Percentiles rank a stretch among this genome's conserved stretches.
Evolutionary conservation across 2,113 vertebrate species (phyloP).

Genomic region (Empidonax alnorum): DNA sequence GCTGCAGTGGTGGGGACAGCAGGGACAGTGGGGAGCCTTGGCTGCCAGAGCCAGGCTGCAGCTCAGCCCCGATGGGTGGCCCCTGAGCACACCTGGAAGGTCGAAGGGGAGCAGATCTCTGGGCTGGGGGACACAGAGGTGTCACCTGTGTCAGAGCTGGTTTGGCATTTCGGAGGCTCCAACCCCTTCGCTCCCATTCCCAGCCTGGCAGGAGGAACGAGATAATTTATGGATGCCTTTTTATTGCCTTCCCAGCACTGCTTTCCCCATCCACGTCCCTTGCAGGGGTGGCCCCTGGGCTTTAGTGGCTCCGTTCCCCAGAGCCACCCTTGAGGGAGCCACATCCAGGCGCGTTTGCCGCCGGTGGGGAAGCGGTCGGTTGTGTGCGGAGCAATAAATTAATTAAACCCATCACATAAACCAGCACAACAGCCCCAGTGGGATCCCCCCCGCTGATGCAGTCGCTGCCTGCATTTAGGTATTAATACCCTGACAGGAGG

Average conservation of each 20-base stretch:
- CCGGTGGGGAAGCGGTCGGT: neutral
- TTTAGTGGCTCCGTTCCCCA: rapidly evolving
- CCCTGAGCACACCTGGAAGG: rapidly evolving
- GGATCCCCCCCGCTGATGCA: neutral
- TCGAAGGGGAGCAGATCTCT: neutral
- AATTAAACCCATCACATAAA: slow-evolving; percentile 52
- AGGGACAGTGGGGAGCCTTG: neutral
- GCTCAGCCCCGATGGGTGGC: neutral
- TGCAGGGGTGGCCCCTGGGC: rapidly evolving
- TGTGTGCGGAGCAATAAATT: neutral
- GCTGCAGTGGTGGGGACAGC: neutral
- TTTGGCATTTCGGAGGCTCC: neutral
- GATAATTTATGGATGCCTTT: neutral
- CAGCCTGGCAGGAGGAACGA: neutral
- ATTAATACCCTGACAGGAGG: slow-evolving; percentile 9
- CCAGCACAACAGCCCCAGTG: neutral
- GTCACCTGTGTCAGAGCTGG: rapidly evolving
- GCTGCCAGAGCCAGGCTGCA: neutral
- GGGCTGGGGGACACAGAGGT: neutral
- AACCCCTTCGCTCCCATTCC: neutral
- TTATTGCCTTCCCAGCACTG: neutral
- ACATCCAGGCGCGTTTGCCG: rapidly evolving
- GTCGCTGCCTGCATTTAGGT: neutral
- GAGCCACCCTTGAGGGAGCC: neutral
- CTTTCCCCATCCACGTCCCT: neutral